phyloP scores from a whole-genome alignment of 35 echinoderm and acorn worm genomes.

The Anneissia japonica region DNA sequence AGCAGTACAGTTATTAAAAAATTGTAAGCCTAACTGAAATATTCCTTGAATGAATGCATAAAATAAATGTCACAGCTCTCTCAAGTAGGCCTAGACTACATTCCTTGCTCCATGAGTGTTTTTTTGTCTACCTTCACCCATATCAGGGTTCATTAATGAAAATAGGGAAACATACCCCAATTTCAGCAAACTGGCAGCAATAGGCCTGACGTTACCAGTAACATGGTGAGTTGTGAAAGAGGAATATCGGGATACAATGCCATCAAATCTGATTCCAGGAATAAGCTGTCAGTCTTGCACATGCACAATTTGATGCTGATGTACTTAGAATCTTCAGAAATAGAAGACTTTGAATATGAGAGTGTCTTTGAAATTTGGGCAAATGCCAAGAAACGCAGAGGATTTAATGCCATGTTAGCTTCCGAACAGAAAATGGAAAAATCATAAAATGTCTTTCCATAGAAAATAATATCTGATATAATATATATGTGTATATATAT shows the following conservation, averaged over 20 bases:
- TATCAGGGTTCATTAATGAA: not conserved
- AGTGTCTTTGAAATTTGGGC: not conserved
- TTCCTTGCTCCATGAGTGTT: too few relatives aligned
- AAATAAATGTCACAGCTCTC: too few relatives aligned
- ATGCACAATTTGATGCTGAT: not conserved
- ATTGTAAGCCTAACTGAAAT: too few relatives aligned
- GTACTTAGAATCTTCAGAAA: not conserved
- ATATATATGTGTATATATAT: too few relatives aligned
- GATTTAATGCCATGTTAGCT: not conserved
- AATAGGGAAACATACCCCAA: not conserved
- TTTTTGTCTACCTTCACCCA: too few relatives aligned
- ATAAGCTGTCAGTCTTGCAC: not conserved
- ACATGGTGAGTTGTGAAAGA: conserved; percentile 9
- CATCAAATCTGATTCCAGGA: not conserved
- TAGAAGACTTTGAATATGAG: conserved; percentile 2
- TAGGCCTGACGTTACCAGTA: not conserved
- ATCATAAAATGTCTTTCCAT: too few relatives aligned
- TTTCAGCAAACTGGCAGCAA: not conserved
- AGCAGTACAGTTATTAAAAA: too few relatives aligned
- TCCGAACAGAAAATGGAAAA: too few relatives aligned
- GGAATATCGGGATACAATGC: not conserved
- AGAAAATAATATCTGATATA: too few relatives aligned
- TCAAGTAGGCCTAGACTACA: too few relatives aligned
- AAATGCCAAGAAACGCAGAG: not conserved
- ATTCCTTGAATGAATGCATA: too few relatives aligned